phyloP scores from a whole-genome alignment of 2,797 vertebrate genomes.

The Manis crassicaudata region DNA sequence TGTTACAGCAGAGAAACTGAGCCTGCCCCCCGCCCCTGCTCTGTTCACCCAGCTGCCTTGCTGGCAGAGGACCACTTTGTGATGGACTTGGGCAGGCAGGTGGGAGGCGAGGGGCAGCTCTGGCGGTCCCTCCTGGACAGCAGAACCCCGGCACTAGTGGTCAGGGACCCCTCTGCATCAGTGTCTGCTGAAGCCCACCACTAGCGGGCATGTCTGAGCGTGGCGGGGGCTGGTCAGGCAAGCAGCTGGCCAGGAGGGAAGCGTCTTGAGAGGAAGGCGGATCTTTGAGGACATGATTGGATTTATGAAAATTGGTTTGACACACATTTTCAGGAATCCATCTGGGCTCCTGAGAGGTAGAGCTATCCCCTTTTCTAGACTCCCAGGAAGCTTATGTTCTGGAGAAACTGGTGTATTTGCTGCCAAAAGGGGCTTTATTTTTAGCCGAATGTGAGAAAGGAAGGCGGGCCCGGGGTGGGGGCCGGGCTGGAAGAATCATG shows the following conservation, averaged over 20 bases:
- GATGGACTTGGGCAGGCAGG: neutral
- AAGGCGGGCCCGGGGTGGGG: neutral
- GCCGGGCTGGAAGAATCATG: neutral
- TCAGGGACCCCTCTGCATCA: neutral
- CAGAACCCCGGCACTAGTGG: neutral
- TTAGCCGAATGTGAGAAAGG: conserved; percentile 63
- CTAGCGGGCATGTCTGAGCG: neutral
- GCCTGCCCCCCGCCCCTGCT: neutral
- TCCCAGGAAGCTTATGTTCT: conserved; percentile 61
- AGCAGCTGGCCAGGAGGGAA: neutral
- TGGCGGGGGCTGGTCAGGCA: neutral
- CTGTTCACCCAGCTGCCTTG: no score
- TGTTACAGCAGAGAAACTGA: neutral
- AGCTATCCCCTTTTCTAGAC: neutral
- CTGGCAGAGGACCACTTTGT: neutral
- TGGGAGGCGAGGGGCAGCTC: neutral
- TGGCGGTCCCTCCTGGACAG: neutral
- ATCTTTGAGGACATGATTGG: neutral
- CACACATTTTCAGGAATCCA: conserved; percentile 41
- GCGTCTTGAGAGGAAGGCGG: neutral
- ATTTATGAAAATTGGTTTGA: neutral
- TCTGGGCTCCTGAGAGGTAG: conserved; percentile 32
- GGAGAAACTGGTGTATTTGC: conserved; percentile 11
- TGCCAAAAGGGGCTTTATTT: conserved; percentile 63
- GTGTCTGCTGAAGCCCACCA: neutral